Conservation (phyloP, 1,140 invertebrate species). For the Brachionus manjavacas region DNA sequence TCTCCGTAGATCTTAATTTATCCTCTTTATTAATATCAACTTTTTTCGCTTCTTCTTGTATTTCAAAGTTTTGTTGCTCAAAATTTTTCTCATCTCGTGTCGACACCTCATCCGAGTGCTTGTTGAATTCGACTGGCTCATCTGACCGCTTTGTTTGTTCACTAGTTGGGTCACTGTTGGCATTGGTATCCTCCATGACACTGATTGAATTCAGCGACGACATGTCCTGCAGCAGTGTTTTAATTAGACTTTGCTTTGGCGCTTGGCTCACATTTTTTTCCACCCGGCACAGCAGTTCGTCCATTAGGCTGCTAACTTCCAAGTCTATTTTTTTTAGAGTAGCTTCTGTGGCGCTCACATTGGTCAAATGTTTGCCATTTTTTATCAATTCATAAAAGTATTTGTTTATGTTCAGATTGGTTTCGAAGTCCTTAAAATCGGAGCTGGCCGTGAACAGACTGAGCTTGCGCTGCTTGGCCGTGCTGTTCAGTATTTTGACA, state of each 20-base stretch:
- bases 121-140: neutral
- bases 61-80: constrained; percentile 13
- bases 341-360: neutral
- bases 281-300: neutral
- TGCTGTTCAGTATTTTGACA: neutral
- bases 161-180: too few relatives aligned
- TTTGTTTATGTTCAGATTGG: constrained; percentile 6
- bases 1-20: neutral
- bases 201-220: neutral
- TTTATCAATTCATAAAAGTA: constrained; percentile 24
- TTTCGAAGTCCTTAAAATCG: neutral
- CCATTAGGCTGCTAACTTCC: neutral
- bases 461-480: neutral
- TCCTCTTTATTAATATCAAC: neutral
- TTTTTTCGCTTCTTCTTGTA: constrained; percentile 17
- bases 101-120: neutral
- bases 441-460: neutral
- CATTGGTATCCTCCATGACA: neutral
- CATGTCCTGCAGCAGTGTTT: neutral
- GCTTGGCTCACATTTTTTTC: neutral
- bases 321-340: neutral
- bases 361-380: neutral
- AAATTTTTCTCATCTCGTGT: neutral
- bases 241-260: neutral
- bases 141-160: too few relatives aligned